These are phyloP conservation scores for Pachyramphus minor DNA, from an alignment of 2,113 vertebrate species.

Conservation along the genomic window DNA sequence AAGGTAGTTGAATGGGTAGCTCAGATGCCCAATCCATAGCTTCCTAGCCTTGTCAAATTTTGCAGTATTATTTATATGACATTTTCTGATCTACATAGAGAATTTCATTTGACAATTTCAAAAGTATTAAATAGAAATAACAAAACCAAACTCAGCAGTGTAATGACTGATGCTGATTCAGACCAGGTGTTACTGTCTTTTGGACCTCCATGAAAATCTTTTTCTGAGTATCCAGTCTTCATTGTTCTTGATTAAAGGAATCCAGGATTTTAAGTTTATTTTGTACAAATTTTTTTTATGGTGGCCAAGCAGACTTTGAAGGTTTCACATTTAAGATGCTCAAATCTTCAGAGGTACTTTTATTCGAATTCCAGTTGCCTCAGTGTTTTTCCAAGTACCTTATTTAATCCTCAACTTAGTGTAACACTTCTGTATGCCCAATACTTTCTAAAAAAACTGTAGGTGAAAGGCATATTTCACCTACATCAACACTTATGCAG, in stretches of 20 bases:
- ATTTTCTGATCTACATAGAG: neutral
- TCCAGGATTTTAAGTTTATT: neutral
- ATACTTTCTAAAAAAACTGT: neutral
- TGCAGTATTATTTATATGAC: neutral
- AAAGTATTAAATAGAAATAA: neutral
- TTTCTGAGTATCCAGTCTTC: neutral
- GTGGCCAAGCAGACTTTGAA: neutral
- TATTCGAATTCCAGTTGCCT: neutral
- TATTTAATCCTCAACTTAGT: neutral
- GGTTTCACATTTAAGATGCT: neutral
- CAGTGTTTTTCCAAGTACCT: neutral
- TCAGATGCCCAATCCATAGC: neutral
- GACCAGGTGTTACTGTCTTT: neutral
- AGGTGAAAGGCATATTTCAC: neutral
- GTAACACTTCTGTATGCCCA: neutral
- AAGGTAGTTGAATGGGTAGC: neutral
- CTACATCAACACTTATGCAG: neutral
- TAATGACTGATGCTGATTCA: neutral
- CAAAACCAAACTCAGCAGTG: neutral
- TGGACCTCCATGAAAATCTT: neutral
- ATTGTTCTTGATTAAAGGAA: neutral
- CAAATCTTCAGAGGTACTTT: neutral
- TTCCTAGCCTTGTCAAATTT: neutral
- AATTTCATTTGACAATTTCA: neutral
- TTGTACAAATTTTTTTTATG: neutral